Evolutionary conservation across 2,888 invertebrate species (phyloP), one percentile per base, ranked within the genome.

Genomic region (Bellardia bayeri): DNA sequence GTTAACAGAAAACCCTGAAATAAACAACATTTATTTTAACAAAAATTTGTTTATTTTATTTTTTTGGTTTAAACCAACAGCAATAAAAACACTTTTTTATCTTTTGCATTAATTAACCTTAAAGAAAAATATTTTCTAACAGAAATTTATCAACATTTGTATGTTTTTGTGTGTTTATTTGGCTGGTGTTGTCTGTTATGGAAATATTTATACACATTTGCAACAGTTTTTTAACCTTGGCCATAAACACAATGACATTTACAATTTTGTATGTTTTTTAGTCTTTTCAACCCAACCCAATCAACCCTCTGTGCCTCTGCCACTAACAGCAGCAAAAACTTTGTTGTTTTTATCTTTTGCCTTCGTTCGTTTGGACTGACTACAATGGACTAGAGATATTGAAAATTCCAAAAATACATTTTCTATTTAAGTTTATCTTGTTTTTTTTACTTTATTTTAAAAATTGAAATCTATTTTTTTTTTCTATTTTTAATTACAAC

Each of bases 171-270:
- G 9, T 56, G 3, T 16, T 58, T 61, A 71, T 64, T 30, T 33
- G n/a, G 4, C n/a, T 45, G 0, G 2, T 45, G 37, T 49, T 74
- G 30, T 45, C 45, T 75, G 56, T 13, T 72, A 54, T 64, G 33
- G n/a, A 66, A 74, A 66, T 72, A 72, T 83, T 56, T 45, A 33
- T 69, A 40, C 40, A 56, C 23, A 80, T 33, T 69, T 74, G 84
- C 82, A 85, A 85, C 79, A 75, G 74, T 79, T 85, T 82, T 64
- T 66, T 74, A 79, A 82, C 85, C 87, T 87, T 87, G 81, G 66
- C 78, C 69, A 75, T 66, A 64, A 64, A 75, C 30, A 75, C 69
- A 75, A 74, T 74, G 80, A 74, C 75, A 85, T 80, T 85, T 80
- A 63, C 6, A 45, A 51, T 69, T 61, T 58, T 76, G 2, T 42